A percentile compares a stretch with the other conserved stretches of the same genome.
These are phyloP conservation scores for Scleropages formosus DNA, from an alignment of 2,797 vertebrate genomes.

Conservation along the genomic window DNA sequence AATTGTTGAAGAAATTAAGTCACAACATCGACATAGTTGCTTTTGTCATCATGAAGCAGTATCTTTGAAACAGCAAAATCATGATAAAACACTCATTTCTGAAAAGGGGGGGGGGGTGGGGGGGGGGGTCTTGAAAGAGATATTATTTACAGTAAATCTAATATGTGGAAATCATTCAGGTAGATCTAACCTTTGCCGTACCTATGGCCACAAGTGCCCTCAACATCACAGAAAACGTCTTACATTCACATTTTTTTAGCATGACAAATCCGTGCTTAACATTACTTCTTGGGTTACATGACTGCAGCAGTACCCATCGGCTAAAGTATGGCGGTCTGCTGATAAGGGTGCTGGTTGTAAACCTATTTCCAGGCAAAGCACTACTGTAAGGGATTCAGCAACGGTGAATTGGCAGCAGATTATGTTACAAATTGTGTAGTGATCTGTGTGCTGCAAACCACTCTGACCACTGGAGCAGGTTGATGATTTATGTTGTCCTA, in stretches of 20 bases:
- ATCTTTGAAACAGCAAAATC: too few relatives aligned
- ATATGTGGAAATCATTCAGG: not conserved
- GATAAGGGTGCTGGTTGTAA: not conserved
- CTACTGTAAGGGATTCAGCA: not conserved
- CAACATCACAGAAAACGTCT: not conserved
- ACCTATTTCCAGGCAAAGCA: not conserved
- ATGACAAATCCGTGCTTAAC: not conserved
- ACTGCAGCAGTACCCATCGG: too few relatives aligned
- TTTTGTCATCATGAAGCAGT: too few relatives aligned
- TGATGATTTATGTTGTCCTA: conserved; percentile 4
- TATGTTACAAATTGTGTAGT: too few relatives aligned
- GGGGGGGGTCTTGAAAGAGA: not conserved
- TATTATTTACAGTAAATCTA: not conserved
- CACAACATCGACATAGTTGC: too few relatives aligned
- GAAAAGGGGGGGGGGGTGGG: too few relatives aligned
- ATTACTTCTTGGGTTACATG: not conserved
- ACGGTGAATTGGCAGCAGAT: too few relatives aligned
- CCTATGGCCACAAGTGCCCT: not conserved
- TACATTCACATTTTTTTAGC: not conserved
- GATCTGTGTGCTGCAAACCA: not conserved
- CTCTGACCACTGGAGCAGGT: not conserved
- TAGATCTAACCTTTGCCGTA: not conserved
- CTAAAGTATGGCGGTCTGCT: not conserved
- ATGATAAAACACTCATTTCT: not conserved
- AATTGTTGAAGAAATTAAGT: too few relatives aligned